phyloP scores from a whole-genome alignment of 2,888 invertebrate genomes.

The Stenichneumon culpator region DNA sequence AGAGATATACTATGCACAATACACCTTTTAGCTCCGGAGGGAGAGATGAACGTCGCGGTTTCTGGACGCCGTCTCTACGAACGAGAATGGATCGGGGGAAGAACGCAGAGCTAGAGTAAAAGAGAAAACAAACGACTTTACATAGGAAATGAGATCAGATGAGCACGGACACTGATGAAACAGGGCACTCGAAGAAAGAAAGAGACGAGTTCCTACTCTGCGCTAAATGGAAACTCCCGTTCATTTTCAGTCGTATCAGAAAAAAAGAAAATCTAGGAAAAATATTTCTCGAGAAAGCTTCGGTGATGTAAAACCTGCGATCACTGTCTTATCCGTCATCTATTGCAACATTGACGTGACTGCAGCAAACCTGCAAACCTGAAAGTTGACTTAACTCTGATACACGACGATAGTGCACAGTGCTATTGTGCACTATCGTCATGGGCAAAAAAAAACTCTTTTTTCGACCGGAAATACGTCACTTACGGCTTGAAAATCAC shows the following conservation, averaged over 20 bases:
- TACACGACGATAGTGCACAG: too few relatives aligned
- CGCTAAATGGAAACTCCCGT: constrained; percentile 22
- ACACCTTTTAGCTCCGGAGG: constrained; percentile 10
- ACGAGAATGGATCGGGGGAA: neutral
- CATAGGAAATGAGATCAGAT: constrained; percentile 52
- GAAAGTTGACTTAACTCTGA: neutral
- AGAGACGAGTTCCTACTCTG: constrained; percentile 16
- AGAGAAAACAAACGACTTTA: constrained; percentile 36
- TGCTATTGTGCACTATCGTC: neutral
- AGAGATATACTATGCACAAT: constrained; percentile 46
- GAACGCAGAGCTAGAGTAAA: constrained; percentile 13
- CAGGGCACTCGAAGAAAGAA: neutral
- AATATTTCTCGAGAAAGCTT: constrained; percentile 30
- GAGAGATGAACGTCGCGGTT: constrained; percentile 29
- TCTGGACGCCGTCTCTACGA: constrained; percentile 27
- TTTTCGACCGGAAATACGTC: too few relatives aligned
- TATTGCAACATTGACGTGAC: neutral
- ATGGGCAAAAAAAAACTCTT: neutral
- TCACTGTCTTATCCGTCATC: constrained; percentile 2
- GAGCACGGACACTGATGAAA: constrained; percentile 33
- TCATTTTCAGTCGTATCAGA: constrained; percentile 23
- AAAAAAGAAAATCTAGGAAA: constrained; percentile 8
- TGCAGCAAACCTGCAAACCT: neutral
- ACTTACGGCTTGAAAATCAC: too few relatives aligned
- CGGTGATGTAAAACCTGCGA: constrained; percentile 8